Evolutionary conservation across 2,888 invertebrate species (phyloP), one percentile per base, ranked within the genome.

Genomic region (Anarsia innoxiella): DNA sequence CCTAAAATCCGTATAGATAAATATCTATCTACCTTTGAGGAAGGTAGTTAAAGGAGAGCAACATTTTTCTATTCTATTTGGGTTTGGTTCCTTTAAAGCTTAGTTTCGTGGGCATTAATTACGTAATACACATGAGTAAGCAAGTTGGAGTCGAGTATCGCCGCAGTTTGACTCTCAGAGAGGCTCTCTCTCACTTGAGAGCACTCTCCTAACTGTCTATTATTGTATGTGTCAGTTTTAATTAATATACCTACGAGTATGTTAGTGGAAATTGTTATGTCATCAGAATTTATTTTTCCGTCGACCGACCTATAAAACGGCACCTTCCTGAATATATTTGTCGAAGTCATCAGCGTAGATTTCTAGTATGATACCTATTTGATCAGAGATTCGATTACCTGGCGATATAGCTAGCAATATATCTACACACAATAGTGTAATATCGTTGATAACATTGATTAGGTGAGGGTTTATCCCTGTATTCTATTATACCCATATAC

Each of bases 101-200:
- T 50, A 35, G 41, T 44, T 41, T 49, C 46, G 49, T 30, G 41
- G 42, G 41, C 39, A 37, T 40, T 52, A 51, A 56, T 56, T 56
- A 42, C 44, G 34, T 30, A 39, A 35, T 40, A 32, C 44, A 44
- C 35, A 36, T 40, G 42, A 42, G 36, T 37, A 44, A 38, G 36
- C 41, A 41, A 31, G 27, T n/a, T 29, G 44, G 37, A 42, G 43
- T 44, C 41, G 43, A 42, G 45, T 41, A 41, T 44, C 37, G 49
- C 44, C 36, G 47, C 42, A 51, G 45, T 51, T 51, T 40, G 49
- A 49, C 53, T 51, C 39, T 42, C 44, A 34, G 40, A 43, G 43
- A 40, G 35, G 42, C 35, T 36, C 27, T 38, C 38, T 36, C 27
- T 33, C 14, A 25, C 41, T 19, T 9, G 40, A 42, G 40, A 36